These are phyloP conservation scores for Girardinus metallicus DNA, from an alignment of 2,797 vertebrate species.

Conservation along the genomic window DNA sequence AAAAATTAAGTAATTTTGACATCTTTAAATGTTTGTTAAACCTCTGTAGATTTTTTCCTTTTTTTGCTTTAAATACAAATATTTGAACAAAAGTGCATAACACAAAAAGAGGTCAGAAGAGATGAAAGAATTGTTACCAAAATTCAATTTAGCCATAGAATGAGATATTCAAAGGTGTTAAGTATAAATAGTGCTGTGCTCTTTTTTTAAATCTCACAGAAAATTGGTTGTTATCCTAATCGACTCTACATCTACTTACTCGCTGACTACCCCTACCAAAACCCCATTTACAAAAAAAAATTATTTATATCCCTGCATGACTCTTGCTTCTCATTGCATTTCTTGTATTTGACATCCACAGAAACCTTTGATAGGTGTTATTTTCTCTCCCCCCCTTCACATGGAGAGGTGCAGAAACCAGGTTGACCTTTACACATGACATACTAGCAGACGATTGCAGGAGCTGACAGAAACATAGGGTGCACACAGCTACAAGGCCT, in stretches of 20 bases:
- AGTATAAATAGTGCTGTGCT: background rate
- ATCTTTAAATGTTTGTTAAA: background rate
- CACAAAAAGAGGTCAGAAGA: background rate
- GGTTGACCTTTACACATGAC: slow-evolving; percentile 76
- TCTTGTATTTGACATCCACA: slow-evolving; percentile 49
- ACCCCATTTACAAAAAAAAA: slow-evolving; percentile 13
- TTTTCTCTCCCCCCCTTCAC: background rate
- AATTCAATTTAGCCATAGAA: background rate
- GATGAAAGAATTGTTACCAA: background rate
- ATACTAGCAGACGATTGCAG: slow-evolving; percentile 59
- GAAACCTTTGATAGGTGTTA: slow-evolving; percentile 56
- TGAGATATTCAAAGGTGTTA: background rate
- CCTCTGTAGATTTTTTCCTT: background rate
- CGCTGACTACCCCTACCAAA: too few species aligned
- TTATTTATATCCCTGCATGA: slow-evolving; percentile 26
- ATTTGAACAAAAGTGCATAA: background rate
- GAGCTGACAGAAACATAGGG: slow-evolving; percentile 64
- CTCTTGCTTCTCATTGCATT: slow-evolving; percentile 36
- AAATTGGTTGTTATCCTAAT: too few species aligned
- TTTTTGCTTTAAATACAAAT: background rate
- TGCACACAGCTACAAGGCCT: slow-evolving; percentile 49
- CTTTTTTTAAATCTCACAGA: background rate
- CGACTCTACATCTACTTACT: background rate
- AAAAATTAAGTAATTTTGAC: background rate
- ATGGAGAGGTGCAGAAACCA: slow-evolving; percentile 58